A percentile compares a stretch with the other conserved stretches of the same genome.
Evolutionary conservation across 2,888 invertebrate species (phyloP).

Genomic region (Lithosia quadra): DNA sequence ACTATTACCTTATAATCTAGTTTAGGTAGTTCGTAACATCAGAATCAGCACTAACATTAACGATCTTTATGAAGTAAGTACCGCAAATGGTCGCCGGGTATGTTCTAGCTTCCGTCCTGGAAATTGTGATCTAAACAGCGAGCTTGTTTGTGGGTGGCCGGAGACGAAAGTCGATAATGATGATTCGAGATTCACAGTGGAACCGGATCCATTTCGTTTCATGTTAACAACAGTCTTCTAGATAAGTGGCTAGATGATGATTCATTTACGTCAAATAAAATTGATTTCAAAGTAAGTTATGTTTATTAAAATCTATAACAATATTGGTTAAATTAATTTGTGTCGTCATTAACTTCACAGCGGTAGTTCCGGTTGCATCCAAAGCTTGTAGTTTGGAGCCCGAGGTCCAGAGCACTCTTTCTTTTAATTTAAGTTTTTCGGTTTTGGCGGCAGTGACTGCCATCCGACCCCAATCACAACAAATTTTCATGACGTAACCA

Average conservation of each 20-base stretch:
- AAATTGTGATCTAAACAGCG: not conserved
- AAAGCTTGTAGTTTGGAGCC: not conserved
- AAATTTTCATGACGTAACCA: no score
- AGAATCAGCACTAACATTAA: no score
- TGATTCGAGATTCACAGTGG: not conserved
- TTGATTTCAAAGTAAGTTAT: not conserved
- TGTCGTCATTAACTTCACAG: not conserved
- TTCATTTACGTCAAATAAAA: conserved; percentile 4
- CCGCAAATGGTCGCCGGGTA: not conserved
- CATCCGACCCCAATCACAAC: no score
- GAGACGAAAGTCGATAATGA: conserved; percentile 1
- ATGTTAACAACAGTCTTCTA: not conserved
- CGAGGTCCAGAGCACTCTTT: not conserved
- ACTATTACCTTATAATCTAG: no score
- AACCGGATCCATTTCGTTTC: not conserved
- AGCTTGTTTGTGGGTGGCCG: conserved; percentile 1
- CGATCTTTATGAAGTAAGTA: not conserved
- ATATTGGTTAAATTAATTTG: not conserved
- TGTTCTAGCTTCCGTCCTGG: not conserved
- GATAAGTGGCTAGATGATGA: not conserved
- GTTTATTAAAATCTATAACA: not conserved
- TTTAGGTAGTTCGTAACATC: no score
- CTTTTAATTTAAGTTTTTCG: no score
- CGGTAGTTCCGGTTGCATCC: not conserved
- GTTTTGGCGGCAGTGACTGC: no score